A percentile compares a stretch with the other conserved stretches of the same genome.
Conservation (phyloP, 2,113 vertebrate species). For the Pitta sordida region DNA sequence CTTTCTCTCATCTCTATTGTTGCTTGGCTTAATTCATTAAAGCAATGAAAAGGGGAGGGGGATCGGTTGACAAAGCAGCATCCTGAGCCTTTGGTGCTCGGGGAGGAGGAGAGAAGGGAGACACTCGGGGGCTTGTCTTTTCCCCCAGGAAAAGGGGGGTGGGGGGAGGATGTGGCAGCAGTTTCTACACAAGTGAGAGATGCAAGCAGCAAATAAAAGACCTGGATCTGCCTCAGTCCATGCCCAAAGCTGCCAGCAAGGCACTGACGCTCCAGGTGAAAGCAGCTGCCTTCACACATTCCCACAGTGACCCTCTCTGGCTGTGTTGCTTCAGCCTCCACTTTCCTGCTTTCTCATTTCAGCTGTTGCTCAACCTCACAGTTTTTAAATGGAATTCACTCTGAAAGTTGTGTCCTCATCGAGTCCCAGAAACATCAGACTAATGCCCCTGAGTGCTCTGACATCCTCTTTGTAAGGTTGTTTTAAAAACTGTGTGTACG, state of each 20-base stretch:
- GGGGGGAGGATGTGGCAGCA: background rate
- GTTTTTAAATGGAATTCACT: background rate
- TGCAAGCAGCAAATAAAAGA: background rate
- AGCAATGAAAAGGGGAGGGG: background rate
- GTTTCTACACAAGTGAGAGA: fast-evolving
- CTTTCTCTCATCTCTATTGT: slow-evolving; percentile 65
- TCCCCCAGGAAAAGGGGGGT: background rate
- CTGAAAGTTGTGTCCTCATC: background rate
- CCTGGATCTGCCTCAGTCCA: background rate
- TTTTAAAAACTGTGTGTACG: background rate
- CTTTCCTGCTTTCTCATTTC: background rate
- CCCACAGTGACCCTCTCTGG: fast-evolving
- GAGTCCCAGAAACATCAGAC: fast-evolving
- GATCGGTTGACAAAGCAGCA: background rate
- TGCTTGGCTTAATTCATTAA: slow-evolving; percentile 56
- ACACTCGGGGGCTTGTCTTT: background rate
- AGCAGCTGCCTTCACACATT: background rate
- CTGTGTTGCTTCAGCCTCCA: background rate
- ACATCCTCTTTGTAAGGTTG: background rate
- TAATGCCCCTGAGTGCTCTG: background rate
- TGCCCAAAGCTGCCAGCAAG: background rate
- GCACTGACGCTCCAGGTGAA: background rate
- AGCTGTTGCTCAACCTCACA: fast-evolving
- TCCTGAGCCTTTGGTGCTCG: background rate
- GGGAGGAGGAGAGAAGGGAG: background rate